Evolutionary conservation across 2,888 invertebrate genomes (phyloP).

Genomic region (Colletes collaris): DNA sequence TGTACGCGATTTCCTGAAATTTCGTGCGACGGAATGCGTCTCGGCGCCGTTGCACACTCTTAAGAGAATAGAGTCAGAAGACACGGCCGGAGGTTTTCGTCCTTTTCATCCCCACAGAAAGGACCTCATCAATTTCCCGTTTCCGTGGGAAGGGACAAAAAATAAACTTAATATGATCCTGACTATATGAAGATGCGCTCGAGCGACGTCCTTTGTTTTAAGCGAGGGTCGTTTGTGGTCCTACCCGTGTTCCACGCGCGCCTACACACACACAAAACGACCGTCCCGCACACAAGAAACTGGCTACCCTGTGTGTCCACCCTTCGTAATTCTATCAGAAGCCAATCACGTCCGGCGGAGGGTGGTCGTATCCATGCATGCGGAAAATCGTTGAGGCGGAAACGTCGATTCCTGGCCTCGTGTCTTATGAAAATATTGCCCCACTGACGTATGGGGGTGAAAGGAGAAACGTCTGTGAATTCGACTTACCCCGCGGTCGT

Average conservation of each 20-base stretch:
- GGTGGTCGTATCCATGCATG: constrained; percentile 72
- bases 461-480: constrained; percentile 34
- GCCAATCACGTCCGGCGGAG: constrained; percentile 80
- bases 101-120: constrained; percentile 58
- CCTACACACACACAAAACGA: constrained; percentile 11
- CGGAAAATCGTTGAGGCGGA: constrained; percentile 75
- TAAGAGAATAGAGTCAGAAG: constrained; percentile 28
- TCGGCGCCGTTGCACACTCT: background rate
- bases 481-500: constrained; percentile 14
- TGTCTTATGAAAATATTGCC: constrained; percentile 73
- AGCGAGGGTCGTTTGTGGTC: constrained; percentile 70
- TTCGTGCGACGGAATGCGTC: constrained; percentile 17
- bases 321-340: constrained; percentile 82
- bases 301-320: constrained; percentile 68
- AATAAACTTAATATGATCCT: constrained; percentile 73
- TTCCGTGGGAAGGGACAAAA: constrained; percentile 68
- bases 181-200: constrained; percentile 71
- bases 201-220: constrained; percentile 74
- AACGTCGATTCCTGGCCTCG: constrained; percentile 64
- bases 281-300: constrained; percentile 47
- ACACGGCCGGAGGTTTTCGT: constrained; percentile 11
- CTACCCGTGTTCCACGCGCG: constrained; percentile 42
- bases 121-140: constrained; percentile 72
- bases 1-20: background rate
- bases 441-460: constrained; percentile 38